These are phyloP conservation scores for Akabosia matsudoensis DNA, from an alignment of 1,140 invertebrate species.

Conservation along the genomic window DNA sequence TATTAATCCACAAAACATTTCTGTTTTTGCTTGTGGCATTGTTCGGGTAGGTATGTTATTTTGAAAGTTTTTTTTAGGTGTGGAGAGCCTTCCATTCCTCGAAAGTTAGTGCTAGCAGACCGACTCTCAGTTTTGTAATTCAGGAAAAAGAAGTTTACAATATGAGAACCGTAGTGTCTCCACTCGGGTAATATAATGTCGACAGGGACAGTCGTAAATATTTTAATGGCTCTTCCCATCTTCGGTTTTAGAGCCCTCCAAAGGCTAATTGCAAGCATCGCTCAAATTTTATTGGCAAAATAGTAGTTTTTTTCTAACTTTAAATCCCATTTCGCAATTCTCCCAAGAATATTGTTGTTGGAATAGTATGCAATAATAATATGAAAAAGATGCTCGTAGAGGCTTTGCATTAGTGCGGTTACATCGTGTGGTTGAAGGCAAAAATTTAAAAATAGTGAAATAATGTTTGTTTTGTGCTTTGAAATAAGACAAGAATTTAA, in stretches of 20 bases:
- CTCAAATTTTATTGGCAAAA: conserved; percentile 16
- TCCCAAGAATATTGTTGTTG: not conserved
- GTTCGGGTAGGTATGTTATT: no score
- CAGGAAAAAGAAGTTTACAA: not conserved
- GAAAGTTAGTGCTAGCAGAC: no score
- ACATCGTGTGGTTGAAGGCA: no score
- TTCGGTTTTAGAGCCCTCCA: conserved; percentile 21
- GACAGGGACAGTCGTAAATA: conserved; percentile 14
- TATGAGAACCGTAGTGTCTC: conserved; percentile 1
- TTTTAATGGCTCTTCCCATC: conserved; percentile 22
- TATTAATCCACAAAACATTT: no score
- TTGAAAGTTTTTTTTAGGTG: no score
- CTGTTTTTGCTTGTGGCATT: no score
- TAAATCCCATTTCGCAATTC: conserved; percentile 16
- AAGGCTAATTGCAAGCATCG: conserved; percentile 15
- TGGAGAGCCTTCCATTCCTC: not conserved
- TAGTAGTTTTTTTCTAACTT: conserved; percentile 10
- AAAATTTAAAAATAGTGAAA: no score
- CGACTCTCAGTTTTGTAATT: not conserved
- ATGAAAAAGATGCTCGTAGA: no score
- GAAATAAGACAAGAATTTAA: no score
- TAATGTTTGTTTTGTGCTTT: no score
- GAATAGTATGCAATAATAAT: not conserved
- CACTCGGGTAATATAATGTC: conserved; percentile 13
- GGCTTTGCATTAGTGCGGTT: no score